Percentiles rank a stretch among this genome's conserved stretches.
These are phyloP conservation scores for Stenotaenia linearis DNA, from an alignment of 2,888 invertebrate species.

Conservation along the genomic window DNA sequence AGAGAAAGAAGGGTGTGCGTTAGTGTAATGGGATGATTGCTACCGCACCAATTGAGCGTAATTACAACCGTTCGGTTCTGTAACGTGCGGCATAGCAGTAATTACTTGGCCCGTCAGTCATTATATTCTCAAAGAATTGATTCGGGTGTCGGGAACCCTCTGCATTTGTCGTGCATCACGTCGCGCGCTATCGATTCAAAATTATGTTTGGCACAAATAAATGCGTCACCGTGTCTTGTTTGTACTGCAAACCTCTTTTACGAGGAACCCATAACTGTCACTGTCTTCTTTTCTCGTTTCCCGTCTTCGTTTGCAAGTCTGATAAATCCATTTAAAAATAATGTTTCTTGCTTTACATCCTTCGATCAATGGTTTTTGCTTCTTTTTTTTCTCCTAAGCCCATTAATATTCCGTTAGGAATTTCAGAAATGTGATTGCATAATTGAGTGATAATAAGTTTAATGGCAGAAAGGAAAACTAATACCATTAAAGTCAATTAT, in stretches of 20 bases:
- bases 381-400: background rate
- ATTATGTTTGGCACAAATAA: background rate
- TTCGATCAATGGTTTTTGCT: background rate
- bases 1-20: background rate
- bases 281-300: background rate
- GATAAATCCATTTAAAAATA: background rate
- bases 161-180: background rate
- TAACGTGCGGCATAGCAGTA: background rate
- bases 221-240: background rate
- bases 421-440: background rate
- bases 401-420: background rate
- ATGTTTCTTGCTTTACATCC: too few species aligned
- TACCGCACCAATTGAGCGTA: slow-evolving; percentile 10
- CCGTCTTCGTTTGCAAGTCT: background rate
- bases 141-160: background rate
- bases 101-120: slow-evolving; percentile 2
- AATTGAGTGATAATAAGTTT: background rate
- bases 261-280: background rate
- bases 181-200: background rate
- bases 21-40: slow-evolving; percentile 11
- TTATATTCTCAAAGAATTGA: background rate
- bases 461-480: background rate
- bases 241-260: background rate
- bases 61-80: background rate
- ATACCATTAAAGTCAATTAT: background rate